A percentile compares a stretch with the other conserved stretches of the same genome.
Conservation (phyloP, 2,113 vertebrate genomes). For the Trogon surrucura region DNA sequence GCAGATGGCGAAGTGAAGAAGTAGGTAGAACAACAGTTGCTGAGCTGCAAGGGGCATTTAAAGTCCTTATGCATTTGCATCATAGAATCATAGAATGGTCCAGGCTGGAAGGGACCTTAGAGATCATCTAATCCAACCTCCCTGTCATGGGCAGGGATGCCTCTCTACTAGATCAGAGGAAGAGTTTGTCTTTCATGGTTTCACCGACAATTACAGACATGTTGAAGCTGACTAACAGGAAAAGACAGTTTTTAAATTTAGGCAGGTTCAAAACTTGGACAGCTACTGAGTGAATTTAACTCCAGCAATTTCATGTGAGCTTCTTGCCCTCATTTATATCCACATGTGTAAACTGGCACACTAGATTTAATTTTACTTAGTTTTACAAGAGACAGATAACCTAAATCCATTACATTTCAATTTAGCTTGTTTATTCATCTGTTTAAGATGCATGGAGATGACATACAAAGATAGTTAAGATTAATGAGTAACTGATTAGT, state of each 20-base stretch:
- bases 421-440: constrained; percentile 59
- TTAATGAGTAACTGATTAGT: constrained; percentile 56
- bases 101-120: too few relatives aligned
- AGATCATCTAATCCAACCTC: too few relatives aligned
- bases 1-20: neutral
- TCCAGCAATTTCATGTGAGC: neutral
- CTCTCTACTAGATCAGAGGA: neutral
- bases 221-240: neutral
- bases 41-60: neutral
- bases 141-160: too few relatives aligned
- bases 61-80: neutral
- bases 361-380: constrained; percentile 8
- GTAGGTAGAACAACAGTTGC: neutral
- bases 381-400: constrained; percentile 22
- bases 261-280: neutral
- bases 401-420: constrained; percentile 29
- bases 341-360: neutral
- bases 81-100: too few relatives aligned
- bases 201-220: neutral
- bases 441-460: constrained; percentile 43
- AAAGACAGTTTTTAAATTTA: neutral
- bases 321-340: neutral
- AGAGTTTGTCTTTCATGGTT: neutral
- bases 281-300: neutral
- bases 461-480: constrained; percentile 49